Base-by-base conservation (phyloP, 2,797 vertebrate genomes). In the Pangasius mekongensis region DNA sequence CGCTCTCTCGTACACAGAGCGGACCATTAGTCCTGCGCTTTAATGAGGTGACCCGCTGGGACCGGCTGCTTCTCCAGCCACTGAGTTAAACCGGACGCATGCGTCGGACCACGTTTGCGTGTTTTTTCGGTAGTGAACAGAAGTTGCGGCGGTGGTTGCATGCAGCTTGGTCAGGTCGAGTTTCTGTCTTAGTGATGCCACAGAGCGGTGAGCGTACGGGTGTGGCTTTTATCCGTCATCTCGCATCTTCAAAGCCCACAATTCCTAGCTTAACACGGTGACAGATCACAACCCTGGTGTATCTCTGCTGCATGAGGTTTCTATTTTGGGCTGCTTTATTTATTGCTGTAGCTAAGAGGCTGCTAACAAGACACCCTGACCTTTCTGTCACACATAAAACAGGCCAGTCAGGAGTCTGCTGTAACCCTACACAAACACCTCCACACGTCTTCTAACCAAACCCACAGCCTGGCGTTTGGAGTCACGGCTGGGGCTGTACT, bases 301-400 rank as follows among this genome's bases (percentile, higher is more conserved):
- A 78, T 10, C 80, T 82, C 56, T 27, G 80, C 80, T 27, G 36
- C 0, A n/a, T 16, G 58, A 78, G 22, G 1, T 49, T 85, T 36
- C 83, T 85, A 60, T 85, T 85, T 33, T 49, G 36, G 83, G 52
- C 49, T 30, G 6, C n/a, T 74, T 60, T 66, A 89, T 84, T 66
- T 87, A 36, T 56, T 30, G 16, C 43, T 60, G 52, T 84, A 33
- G 62, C 49, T 69, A 58, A 27, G 62, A 80, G 36, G 62, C 24
- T 71, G 60, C 67, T 87, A 76, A 78, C 56, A 83, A 71, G 69
- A 85, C 20, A 47, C 84, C 77, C 30, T 83, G 87, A 87, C 33
- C 62, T 36, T 88, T 87, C 56, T 83, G 43, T 49, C 30, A 4
- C 14, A 47, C 56, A 30, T 67, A 66, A 86, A 30, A 20, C 86